These are phyloP conservation scores for Diachasma alloeum DNA, from an alignment of 1,140 invertebrate genomes.

Conservation along the genomic window DNA sequence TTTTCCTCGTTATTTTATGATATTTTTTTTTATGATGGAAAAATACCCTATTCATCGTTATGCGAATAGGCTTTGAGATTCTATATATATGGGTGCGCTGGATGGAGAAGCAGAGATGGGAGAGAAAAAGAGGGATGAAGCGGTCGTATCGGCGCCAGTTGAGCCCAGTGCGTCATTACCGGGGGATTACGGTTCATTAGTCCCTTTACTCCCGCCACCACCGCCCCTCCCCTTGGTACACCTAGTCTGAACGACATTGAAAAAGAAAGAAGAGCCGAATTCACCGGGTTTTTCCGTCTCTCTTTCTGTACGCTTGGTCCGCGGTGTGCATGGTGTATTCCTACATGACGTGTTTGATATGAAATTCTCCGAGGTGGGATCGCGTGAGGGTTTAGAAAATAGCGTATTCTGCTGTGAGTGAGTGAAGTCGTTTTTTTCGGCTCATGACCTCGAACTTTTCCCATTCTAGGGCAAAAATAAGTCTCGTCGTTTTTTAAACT, in stretches of 20 bases:
- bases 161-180: slow-evolving; percentile 61
- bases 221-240: slow-evolving; percentile 34
- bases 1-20: slow-evolving; percentile 3
- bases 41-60: slow-evolving; percentile 13
- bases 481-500: too few relatives aligned
- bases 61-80: slow-evolving; percentile 17
- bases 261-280: slow-evolving; percentile 46
- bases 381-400: too few relatives aligned
- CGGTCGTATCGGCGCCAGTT: slow-evolving; percentile 50
- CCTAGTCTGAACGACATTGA: slow-evolving; percentile 46
- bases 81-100: not conserved
- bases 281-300: not conserved
- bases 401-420: too few relatives aligned
- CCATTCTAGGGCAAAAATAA: too few relatives aligned
- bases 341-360: not conserved
- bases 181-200: slow-evolving; percentile 67
- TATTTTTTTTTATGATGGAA: slow-evolving; percentile 1
- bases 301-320: not conserved
- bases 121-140: slow-evolving; percentile 24
- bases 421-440: too few relatives aligned
- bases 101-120: not conserved
- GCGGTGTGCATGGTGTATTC: slow-evolving; percentile 21
- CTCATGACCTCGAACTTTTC: too few relatives aligned
- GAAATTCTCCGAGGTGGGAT: not conserved
- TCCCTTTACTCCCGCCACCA: slow-evolving; percentile 10